Conservation (phyloP, 2,888 invertebrate genomes). For the Boloria selene region DNA sequence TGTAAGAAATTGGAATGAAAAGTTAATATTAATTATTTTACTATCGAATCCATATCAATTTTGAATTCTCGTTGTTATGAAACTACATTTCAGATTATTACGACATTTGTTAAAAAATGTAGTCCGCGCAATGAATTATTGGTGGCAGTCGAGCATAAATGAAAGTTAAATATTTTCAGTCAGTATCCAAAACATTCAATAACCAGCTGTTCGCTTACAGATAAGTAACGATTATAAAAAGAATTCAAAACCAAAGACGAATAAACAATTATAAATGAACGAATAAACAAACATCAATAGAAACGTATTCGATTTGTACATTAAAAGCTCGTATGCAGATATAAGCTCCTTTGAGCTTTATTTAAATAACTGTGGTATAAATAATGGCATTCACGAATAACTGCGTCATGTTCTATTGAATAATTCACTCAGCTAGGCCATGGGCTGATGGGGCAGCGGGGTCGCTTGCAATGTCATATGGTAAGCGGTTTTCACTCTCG, state of each 20-base stretch:
- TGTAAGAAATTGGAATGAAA: no score
- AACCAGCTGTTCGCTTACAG: no score
- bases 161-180: no score
- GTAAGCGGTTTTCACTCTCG: conserved; percentile 33
- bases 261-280: neutral
- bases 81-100: no score
- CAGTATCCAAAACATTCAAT: no score
- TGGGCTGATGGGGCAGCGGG: conserved; percentile 9
- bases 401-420: conserved; percentile 13
- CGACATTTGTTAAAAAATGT: no score
- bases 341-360: conserved; percentile 12
- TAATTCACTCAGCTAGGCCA: conserved; percentile 15
- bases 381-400: conserved; percentile 9
- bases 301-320: neutral
- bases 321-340: conserved; percentile 12
- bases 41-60: no score
- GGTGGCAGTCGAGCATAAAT: no score
- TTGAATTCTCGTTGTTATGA: no score
- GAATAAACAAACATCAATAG: neutral
- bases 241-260: neutral
- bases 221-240: no score
- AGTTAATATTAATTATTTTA: no score
- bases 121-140: no score
- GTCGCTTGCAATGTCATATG: conserved; percentile 29
- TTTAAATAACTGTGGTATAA: conserved; percentile 13